Evolutionary conservation across 2,888 invertebrate genomes (phyloP).

Genomic region (Agelastica alni): DNA sequence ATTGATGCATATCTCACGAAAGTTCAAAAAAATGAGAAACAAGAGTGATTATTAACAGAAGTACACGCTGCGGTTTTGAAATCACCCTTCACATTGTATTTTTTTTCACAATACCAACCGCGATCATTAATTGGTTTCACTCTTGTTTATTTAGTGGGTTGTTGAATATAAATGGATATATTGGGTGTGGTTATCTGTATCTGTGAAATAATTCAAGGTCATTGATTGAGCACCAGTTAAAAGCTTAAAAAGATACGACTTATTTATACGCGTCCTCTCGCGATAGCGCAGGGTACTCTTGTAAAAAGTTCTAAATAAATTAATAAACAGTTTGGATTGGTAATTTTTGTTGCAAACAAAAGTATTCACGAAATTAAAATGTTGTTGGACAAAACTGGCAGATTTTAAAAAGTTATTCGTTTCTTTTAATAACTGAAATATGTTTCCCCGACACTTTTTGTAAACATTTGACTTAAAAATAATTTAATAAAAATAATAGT

Average conservation of each 20-base stretch:
- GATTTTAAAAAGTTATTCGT: too few species aligned
- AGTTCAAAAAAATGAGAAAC: slow-evolving; percentile 19
- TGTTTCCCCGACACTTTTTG: too few species aligned
- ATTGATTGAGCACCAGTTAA: slow-evolving; percentile 29
- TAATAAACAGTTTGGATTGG: too few species aligned
- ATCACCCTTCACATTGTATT: slow-evolving; percentile 39
- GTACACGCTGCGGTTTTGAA: slow-evolving; percentile 30
- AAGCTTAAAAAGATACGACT: slow-evolving; percentile 14
- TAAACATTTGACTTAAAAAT: too few species aligned
- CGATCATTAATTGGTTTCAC: slow-evolving; percentile 47
- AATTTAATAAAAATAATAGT: too few species aligned
- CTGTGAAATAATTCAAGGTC: slow-evolving; percentile 35
- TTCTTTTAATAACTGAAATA: too few species aligned
- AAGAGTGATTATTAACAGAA: slow-evolving; percentile 14
- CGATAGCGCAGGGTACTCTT: too few species aligned
- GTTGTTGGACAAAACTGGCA: too few species aligned
- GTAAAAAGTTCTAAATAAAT: too few species aligned
- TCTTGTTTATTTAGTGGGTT: slow-evolving; percentile 46
- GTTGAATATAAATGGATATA: slow-evolving; percentile 45
- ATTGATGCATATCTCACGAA: slow-evolving; percentile 18
- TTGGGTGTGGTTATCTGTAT: slow-evolving; percentile 47
- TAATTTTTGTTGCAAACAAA: too few species aligned
- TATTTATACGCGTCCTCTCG: slow-evolving; percentile 16
- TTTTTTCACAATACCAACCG: slow-evolving; percentile 25
- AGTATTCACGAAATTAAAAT: too few species aligned